phyloP scores from a whole-genome alignment of 2,888 invertebrate genomes.

The Ochropleura leucogaster region DNA sequence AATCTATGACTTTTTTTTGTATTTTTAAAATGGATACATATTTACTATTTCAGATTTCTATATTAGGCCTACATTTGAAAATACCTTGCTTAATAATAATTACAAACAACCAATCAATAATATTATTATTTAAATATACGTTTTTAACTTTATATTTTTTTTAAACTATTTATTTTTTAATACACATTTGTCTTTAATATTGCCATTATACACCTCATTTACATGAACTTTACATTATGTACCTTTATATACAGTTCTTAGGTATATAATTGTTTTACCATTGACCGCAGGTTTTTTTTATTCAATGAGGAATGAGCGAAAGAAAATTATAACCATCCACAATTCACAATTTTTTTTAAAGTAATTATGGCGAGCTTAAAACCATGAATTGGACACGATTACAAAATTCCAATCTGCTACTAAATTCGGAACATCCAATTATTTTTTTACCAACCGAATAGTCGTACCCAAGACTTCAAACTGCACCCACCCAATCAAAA shows the following conservation, averaged over 20 bases:
- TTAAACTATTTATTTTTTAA: slow-evolving; percentile 16
- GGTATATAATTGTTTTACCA: slow-evolving; percentile 19
- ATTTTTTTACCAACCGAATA: neutral
- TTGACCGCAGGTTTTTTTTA: neutral
- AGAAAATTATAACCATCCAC: neutral
- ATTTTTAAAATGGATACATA: slow-evolving; percentile 9
- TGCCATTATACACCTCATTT: slow-evolving; percentile 23
- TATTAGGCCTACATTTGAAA: slow-evolving; percentile 36
- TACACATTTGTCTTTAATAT: slow-evolving; percentile 43
- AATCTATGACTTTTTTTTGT: slow-evolving; percentile 15
- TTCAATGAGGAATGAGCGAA: neutral
- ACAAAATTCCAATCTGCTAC: neutral
- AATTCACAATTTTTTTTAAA: neutral
- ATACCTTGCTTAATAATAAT: slow-evolving; percentile 15
- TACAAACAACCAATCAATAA: slow-evolving; percentile 11
- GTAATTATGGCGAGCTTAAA: neutral
- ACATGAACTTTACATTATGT: slow-evolving; percentile 35
- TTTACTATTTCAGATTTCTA: neutral
- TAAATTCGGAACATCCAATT: neutral
- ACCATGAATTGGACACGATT: neutral
- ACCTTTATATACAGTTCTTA: slow-evolving; percentile 48
- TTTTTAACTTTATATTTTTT: neutral
- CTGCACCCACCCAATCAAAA: too few relatives aligned
- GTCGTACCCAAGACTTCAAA: neutral
- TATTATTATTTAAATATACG: neutral